Base-by-base conservation (phyloP, 2,888 invertebrate genomes). In the Standfussiana lucernea region DNA sequence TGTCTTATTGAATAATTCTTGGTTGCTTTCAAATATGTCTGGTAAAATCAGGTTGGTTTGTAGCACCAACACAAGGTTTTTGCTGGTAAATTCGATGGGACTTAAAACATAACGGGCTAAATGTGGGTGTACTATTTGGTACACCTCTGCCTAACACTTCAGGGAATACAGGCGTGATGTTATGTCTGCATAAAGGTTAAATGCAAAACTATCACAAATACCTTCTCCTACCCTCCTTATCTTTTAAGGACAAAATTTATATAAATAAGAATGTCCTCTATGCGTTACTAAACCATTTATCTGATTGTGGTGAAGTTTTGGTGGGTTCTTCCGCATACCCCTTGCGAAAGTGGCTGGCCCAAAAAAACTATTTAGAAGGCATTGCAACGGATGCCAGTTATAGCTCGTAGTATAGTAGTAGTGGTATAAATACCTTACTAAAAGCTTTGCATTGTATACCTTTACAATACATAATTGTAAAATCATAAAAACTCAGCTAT, bases 401-500 rank as follows among this genome's bases (percentile, higher is more conserved):
- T 21, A 61, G 32, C 32, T 61, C 0, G 1, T 21, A 59, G 18
- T 59, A 18, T 18, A 59, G 32, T 32, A 59, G 4, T 59, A 59
- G 32, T 10, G 4, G 10, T 40, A 42, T 28, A 10, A 28, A 28
- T 42, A 28, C 45, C 28, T 65, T 42, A 28, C 28, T 24, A 24
- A 50, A 64, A 35, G 78, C 50, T 77, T n/a, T 77, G 50, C 75
- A 35, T 7, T 50, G 15, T 45, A 75, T 42, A 8, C 10, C 10
- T 61, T 32, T 10, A 21, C 35, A 10, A 62, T 42, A 32, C n/a
- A n/a, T n/a, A 7, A 6, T 32, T 40, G 10, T n/a, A 35, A n/a
- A 4, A 24, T 50, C 24, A 42, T 50, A 28, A 59, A 73, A n/a
- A 28, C 32, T 7, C 28, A n/a, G 40, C 8, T 56, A 56, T 15